These are phyloP conservation scores for Spodoptera littoralis DNA, from an alignment of 2,888 invertebrate genomes.

Conservation along the genomic window DNA sequence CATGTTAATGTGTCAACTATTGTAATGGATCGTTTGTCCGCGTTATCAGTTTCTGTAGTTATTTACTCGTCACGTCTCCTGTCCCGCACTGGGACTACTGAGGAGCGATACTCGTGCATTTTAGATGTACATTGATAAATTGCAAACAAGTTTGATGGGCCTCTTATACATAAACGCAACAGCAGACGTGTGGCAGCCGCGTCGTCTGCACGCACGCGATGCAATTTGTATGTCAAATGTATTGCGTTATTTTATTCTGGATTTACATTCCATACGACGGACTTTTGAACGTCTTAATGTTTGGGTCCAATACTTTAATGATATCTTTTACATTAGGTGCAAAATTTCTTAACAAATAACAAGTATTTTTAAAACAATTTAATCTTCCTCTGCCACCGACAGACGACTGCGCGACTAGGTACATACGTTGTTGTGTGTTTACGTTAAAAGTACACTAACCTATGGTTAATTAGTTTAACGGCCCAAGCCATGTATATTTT, in stretches of 20 bases:
- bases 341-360: background rate
- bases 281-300: constrained; percentile 3
- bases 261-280: constrained; percentile 9
- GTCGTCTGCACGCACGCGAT: constrained; percentile 33
- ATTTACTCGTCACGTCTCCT: constrained; percentile 18
- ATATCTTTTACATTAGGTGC: too few relatives aligned
- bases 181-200: constrained; percentile 31
- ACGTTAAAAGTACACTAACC: constrained; percentile 48
- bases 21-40: background rate
- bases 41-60: constrained; percentile 31
- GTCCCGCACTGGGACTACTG: constrained; percentile 6
- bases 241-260: constrained; percentile 16
- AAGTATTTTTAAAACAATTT: constrained; percentile 8
- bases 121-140: constrained; percentile 31
- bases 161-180: constrained; percentile 32
- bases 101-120: constrained; percentile 14
- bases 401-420: constrained; percentile 14
- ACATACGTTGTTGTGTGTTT: constrained; percentile 38
- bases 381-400: constrained; percentile 12
- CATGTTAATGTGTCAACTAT: too few relatives aligned
- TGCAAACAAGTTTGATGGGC: constrained; percentile 31
- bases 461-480: constrained; percentile 50
- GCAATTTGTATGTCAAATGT: constrained; percentile 41
- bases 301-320: too few relatives aligned
- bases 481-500: constrained; percentile 34